Percentiles rank a stretch among this genome's conserved stretches.
Evolutionary conservation across 2,113 vertebrate genomes (phyloP).

Genomic region (Triplophysa rosa): DNA sequence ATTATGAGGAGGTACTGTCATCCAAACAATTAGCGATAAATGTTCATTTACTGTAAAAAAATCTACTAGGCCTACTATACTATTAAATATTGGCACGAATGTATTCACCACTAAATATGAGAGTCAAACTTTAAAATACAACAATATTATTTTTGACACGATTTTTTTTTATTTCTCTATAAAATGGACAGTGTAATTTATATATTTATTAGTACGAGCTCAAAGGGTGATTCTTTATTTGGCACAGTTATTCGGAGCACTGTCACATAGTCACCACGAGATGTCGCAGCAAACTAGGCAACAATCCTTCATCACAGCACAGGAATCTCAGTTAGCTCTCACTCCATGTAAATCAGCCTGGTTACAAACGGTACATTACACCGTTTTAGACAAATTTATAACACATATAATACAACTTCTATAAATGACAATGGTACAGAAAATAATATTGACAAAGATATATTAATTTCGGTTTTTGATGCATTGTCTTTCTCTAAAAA

Average conservation of each 20-base stretch:
- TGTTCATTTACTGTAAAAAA: too few relatives aligned
- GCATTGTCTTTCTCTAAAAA: not conserved
- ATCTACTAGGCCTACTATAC: too few relatives aligned
- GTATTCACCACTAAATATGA: too few relatives aligned
- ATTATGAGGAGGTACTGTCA: too few relatives aligned
- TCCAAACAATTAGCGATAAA: too few relatives aligned
- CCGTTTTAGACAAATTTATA: not conserved
- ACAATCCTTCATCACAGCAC: not conserved
- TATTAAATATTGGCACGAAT: too few relatives aligned
- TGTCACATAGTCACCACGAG: not conserved
- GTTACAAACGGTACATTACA: not conserved
- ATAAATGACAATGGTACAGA: not conserved
- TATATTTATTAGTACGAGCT: not conserved
- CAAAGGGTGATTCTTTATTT: not conserved
- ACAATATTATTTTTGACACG: too few relatives aligned
- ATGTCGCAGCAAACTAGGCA: not conserved
- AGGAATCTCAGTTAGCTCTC: too few relatives aligned
- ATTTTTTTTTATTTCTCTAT: too few relatives aligned
- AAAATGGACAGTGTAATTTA: not conserved
- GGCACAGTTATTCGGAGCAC: not conserved
- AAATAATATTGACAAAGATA: not conserved
- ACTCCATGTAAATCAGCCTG: not conserved
- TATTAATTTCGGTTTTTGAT: not conserved
- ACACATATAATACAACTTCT: too few relatives aligned
- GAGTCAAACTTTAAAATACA: too few relatives aligned